Conservation (phyloP, 2,888 invertebrate genomes). For the Hypolimnas misippus region DNA sequence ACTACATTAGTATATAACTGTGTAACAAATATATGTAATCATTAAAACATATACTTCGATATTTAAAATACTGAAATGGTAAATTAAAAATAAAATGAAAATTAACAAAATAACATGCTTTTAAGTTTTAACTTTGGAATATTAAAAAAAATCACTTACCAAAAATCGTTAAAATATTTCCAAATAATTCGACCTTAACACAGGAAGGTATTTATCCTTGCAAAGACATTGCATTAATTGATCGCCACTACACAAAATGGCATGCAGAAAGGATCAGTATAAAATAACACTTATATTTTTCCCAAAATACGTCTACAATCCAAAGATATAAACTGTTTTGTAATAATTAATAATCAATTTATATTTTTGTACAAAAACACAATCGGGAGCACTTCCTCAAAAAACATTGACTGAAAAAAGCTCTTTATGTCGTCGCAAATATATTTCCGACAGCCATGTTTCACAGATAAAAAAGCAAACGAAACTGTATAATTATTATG, state of each 20-base stretch:
- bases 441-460: background rate
- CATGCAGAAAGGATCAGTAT: slow-evolving; percentile 1
- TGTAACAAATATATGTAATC: too few relatives aligned
- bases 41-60: too few relatives aligned
- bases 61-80: too few relatives aligned
- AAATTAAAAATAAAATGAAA: too few relatives aligned
- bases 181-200: background rate
- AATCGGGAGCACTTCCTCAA: slow-evolving; percentile 13
- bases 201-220: background rate
- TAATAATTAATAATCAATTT: background rate
- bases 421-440: slow-evolving; percentile 46
- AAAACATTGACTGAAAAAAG: slow-evolving; percentile 38
- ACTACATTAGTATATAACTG: too few relatives aligned
- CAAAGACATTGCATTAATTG: background rate
- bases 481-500: too few relatives aligned
- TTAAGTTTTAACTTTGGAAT: too few relatives aligned
- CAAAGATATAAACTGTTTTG: background rate
- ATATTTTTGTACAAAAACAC: slow-evolving; percentile 24
- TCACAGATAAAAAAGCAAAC: slow-evolving; percentile 16
- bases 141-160: background rate
- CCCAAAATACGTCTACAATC: slow-evolving; percentile 14
- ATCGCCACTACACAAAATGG: background rate
- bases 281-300: slow-evolving; percentile 14
- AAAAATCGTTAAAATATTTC: background rate
- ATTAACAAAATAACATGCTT: too few relatives aligned